phyloP scores from a whole-genome alignment of 1,140 invertebrate species.

The Prorops nasuta region DNA sequence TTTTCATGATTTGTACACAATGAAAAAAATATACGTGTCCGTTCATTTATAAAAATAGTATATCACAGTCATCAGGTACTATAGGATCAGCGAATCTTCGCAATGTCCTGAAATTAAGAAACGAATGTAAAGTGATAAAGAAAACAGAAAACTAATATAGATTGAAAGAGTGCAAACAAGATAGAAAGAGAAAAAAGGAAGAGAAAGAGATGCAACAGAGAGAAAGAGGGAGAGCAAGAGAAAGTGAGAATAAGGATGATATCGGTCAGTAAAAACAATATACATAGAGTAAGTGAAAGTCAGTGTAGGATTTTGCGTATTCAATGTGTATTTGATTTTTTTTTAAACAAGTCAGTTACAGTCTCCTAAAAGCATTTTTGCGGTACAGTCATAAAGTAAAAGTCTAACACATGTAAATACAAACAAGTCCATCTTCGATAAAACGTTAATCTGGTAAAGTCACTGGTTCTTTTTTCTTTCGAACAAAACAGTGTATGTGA shows the following conservation, averaged over 20 bases:
- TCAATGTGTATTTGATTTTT: slow-evolving; percentile 44
- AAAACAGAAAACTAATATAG: too few species aligned
- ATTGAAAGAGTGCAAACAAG: too few species aligned
- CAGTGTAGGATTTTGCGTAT: slow-evolving; percentile 32
- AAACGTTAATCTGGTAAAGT: slow-evolving; percentile 30
- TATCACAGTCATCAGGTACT: slow-evolving; percentile 56
- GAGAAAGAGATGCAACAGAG: too few species aligned
- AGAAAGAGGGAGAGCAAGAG: too few species aligned
- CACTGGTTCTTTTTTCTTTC: too few species aligned
- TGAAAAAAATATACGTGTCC: slow-evolving; percentile 22
- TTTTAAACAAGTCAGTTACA: slow-evolving; percentile 45
- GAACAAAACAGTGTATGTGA: slow-evolving; percentile 21
- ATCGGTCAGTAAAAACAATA: slow-evolving; percentile 19
- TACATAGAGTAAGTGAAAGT: slow-evolving; percentile 33
- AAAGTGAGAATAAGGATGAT: too few species aligned
- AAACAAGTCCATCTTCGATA: slow-evolving; percentile 36
- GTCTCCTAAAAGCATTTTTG: slow-evolving; percentile 37
- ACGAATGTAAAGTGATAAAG: slow-evolving; percentile 11
- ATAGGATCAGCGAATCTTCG: slow-evolving; percentile 31
- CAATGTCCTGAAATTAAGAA: slow-evolving; percentile 47
- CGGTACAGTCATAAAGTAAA: slow-evolving; percentile 41
- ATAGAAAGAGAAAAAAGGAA: too few species aligned
- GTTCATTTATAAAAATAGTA: slow-evolving; percentile 20
- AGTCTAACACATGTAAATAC: slow-evolving; percentile 33
- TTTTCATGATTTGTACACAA: slow-evolving; percentile 11